Conservation (phyloP, 2,113 vertebrate species). For the Menidia beryllina region DNA sequence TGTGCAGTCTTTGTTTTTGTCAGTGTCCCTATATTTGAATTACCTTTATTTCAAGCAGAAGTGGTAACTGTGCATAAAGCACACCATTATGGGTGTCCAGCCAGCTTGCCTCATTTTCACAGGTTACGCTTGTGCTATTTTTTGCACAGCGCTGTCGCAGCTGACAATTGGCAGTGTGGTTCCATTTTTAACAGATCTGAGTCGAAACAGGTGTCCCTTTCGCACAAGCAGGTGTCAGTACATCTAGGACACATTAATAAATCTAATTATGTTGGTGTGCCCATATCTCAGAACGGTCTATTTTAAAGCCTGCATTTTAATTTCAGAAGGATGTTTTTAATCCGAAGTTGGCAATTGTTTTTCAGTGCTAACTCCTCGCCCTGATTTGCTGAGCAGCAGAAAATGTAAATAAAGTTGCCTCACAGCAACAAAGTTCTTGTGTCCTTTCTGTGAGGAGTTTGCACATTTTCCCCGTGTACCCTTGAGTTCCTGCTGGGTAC, state of each 20-base stretch:
- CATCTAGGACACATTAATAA: slow-evolving; percentile 10
- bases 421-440: too few relatives aligned
- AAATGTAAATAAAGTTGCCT: too few relatives aligned
- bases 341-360: background rate
- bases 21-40: slow-evolving; percentile 18
- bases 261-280: background rate
- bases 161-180: slow-evolving; percentile 1
- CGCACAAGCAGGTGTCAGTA: slow-evolving; percentile 21
- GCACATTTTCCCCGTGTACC: too few relatives aligned
- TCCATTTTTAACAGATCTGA: slow-evolving; percentile 31
- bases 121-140: slow-evolving; percentile 31
- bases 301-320: background rate
- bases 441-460: too few relatives aligned
- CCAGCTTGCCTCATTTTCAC: slow-evolving; percentile 36
- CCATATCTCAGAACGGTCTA: background rate
- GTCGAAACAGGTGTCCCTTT: slow-evolving; percentile 30
- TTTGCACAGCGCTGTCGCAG: background rate
- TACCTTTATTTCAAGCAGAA: slow-evolving; percentile 55
- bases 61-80: slow-evolving; percentile 59
- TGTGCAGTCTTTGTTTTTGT: slow-evolving; percentile 1
- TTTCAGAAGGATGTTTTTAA: slow-evolving; percentile 12
- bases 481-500: too few relatives aligned
- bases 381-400: slow-evolving; percentile 21
- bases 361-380: slow-evolving; percentile 15
- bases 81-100: slow-evolving; percentile 47